Conservation (phyloP, 2,797 vertebrate genomes). For the Sebastes reedi region DNA sequence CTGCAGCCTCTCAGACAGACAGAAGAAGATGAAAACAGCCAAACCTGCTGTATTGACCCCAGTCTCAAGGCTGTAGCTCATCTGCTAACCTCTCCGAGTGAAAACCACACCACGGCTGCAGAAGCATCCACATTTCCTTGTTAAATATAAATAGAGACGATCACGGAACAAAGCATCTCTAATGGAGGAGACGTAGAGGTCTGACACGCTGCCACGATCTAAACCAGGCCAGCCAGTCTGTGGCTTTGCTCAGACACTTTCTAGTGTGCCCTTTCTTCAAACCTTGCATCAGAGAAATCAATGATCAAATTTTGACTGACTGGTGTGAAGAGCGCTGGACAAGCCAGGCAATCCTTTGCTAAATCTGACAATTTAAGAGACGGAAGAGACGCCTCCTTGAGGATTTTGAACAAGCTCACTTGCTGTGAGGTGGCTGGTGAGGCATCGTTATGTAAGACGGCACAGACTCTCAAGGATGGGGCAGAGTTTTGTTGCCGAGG, state of each 20-base stretch:
- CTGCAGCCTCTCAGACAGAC: constrained; percentile 69
- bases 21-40: constrained; percentile 67
- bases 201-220: constrained; percentile 60
- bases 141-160: constrained; percentile 58
- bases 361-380: constrained; percentile 60
- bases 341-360: constrained; percentile 46
- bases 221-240: constrained; percentile 46
- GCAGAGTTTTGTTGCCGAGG: constrained; percentile 54
- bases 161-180: constrained; percentile 46
- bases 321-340: constrained; percentile 52
- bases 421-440: constrained; percentile 57
- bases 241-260: constrained; percentile 55
- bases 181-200: constrained; percentile 55
- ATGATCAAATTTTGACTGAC: constrained; percentile 61
- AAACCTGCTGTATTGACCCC: constrained; percentile 68
- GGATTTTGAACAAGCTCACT: constrained; percentile 51
- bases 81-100: constrained; percentile 58
- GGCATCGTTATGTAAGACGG: constrained; percentile 67
- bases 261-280: constrained; percentile 41
- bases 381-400: constrained; percentile 49
- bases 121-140: constrained; percentile 58
- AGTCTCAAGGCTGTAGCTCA: constrained; percentile 53
- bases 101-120: constrained; percentile 46
- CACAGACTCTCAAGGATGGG: constrained; percentile 54
- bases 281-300: constrained; percentile 61